Conservation (phyloP, 2,797 vertebrate species). For the Poeciliopsis infans region DNA sequence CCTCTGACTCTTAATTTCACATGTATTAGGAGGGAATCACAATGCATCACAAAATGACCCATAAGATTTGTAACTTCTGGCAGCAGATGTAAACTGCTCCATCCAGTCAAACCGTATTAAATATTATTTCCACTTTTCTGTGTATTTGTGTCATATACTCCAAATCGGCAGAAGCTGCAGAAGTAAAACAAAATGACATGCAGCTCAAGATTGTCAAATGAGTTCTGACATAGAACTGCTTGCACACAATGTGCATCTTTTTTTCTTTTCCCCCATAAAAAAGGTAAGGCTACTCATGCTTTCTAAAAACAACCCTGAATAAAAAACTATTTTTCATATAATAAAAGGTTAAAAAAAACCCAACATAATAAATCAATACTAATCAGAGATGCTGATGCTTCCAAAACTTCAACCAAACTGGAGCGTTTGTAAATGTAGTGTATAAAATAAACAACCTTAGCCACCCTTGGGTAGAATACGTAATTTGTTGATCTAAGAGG, state of each 20-base stretch:
- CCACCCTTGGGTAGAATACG: not conserved
- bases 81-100: constrained; percentile 14
- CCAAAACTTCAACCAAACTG: constrained; percentile 15
- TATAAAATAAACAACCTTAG: constrained; percentile 14
- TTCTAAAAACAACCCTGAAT: constrained; percentile 14
- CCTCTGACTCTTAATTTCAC: constrained; percentile 7
- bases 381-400: constrained; percentile 30
- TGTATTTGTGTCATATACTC: constrained; percentile 44
- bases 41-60: constrained; percentile 18
- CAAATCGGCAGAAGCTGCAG: constrained; percentile 35
- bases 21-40: constrained; percentile 10
- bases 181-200: constrained; percentile 28
- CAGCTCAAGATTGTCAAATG: constrained; percentile 34
- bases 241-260: constrained; percentile 27
- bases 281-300: constrained; percentile 29
- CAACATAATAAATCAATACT: constrained; percentile 33
- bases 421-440: constrained; percentile 12
- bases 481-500: constrained; percentile 15
- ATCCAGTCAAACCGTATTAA: constrained; percentile 38
- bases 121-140: constrained; percentile 41
- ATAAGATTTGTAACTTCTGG: constrained; percentile 12
- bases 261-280: constrained; percentile 21
- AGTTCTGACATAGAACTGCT: constrained; percentile 52
- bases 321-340: constrained; percentile 11
- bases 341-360: constrained; percentile 28